phyloP scores from a whole-genome alignment of 23 tunicate species.

The Styela clava region DNA sequence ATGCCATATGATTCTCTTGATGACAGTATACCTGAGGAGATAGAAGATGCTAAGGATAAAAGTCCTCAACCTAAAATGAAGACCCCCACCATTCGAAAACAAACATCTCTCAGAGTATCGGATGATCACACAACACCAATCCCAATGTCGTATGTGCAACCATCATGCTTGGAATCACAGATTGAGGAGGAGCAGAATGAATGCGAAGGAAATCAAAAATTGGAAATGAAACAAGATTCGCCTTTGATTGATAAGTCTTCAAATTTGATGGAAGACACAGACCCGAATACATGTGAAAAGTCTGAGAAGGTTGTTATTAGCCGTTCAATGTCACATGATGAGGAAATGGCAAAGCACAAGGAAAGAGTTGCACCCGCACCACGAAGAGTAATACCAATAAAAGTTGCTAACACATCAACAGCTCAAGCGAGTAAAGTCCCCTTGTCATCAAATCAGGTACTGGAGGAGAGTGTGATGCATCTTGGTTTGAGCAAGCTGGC shows the following conservation, averaged over 20 bases:
- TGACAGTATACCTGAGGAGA: constrained; percentile 11
- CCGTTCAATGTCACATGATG: not conserved
- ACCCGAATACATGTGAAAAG: not conserved
- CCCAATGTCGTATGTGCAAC: constrained; percentile 11
- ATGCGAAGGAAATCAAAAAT: not conserved
- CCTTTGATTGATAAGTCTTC: no score
- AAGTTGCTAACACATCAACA: not conserved
- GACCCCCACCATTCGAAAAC: not conserved
- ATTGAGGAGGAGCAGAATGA: not conserved
- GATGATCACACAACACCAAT: constrained; percentile 6
- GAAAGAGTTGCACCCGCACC: not conserved
- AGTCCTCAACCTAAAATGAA: not conserved
- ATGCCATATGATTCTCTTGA: constrained; percentile 13
- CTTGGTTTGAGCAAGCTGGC: no score
- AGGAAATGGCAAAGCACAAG: not conserved
- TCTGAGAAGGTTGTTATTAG: not conserved
- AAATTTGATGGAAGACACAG: not conserved
- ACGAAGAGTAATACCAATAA: not conserved
- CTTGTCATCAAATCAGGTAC: no score
- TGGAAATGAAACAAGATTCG: no score
- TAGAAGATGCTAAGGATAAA: not conserved
- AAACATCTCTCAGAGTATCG: not conserved
- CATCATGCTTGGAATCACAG: not conserved
- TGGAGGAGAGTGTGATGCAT: no score
- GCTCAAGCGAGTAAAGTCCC: no score